phyloP scores from a whole-genome alignment of 2,888 invertebrate species.

The Scaptomyza cyrtandrae region DNA sequence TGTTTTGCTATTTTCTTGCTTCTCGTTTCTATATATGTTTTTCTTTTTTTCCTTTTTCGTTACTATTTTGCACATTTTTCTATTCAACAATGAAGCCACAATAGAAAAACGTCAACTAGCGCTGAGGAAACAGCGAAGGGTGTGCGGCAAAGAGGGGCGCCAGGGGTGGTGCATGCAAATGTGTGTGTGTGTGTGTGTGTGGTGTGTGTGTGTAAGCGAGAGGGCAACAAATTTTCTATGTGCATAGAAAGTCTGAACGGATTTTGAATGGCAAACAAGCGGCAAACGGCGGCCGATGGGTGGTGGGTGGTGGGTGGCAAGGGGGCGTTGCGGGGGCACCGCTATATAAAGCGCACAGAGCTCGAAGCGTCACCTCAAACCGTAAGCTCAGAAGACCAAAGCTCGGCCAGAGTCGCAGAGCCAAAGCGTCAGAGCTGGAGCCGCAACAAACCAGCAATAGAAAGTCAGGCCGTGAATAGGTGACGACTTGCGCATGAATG shows the following conservation, averaged over 20 bases:
- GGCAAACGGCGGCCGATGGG: constrained; percentile 27
- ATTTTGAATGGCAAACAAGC: constrained; percentile 80
- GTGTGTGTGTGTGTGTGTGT: constrained; percentile 28
- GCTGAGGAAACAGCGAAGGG: constrained; percentile 46
- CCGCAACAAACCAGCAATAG: constrained; percentile 6
- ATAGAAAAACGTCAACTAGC: constrained; percentile 79
- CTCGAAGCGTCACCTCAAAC: constrained; percentile 18
- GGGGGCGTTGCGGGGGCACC: background rate
- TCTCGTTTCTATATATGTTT: constrained; percentile 30
- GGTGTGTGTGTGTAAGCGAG: constrained; percentile 55
- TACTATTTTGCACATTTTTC: constrained; percentile 80
- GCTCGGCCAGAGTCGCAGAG: constrained; percentile 18
- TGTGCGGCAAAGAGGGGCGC: background rate
- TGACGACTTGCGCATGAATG: constrained; percentile 78
- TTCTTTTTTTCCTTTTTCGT: constrained; percentile 53
- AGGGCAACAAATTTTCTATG: constrained; percentile 62
- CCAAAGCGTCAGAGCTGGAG: no score
- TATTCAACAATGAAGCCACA: constrained; percentile 81
- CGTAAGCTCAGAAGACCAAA: constrained; percentile 5
- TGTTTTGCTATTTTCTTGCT: constrained; percentile 65
- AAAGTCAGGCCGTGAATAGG: constrained; percentile 64
- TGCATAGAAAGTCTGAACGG: constrained; percentile 81
- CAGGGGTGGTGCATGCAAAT: constrained; percentile 17
- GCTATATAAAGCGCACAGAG: constrained; percentile 53
- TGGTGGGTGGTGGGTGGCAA: background rate